Evolutionary conservation across 2,797 vertebrate genomes (phyloP).

Genomic region (Falco naumanni): DNA sequence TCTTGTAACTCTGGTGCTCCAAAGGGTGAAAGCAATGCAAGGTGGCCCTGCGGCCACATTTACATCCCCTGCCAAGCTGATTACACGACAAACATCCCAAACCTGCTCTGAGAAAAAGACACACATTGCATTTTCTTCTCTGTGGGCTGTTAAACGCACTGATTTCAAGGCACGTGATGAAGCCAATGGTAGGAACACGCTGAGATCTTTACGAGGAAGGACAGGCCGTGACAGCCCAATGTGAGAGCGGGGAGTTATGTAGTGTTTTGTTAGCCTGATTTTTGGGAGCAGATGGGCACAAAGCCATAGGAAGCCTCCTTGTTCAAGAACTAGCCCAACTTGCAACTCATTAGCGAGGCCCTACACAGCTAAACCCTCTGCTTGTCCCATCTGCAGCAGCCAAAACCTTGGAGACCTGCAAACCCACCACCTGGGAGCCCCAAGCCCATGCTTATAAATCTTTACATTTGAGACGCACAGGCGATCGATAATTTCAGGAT

Average conservation of each 20-base stretch:
- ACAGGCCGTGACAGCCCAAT: neutral
- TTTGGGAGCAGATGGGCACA: conserved; percentile 59
- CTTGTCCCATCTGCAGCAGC: conserved; percentile 50
- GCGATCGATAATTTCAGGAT: neutral
- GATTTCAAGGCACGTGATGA: neutral
- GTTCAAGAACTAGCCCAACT: neutral
- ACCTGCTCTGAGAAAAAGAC: neutral
- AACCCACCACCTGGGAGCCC: conserved; percentile 45
- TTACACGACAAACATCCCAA: neutral
- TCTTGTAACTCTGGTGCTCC: accelerated
- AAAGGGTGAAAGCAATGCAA: neutral
- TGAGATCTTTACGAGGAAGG: neutral
- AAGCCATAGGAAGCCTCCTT: neutral
- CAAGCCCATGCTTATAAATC: conserved; percentile 14
- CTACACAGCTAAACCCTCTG: conserved; percentile 13
- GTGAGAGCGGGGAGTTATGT: neutral
- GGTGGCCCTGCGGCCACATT: neutral
- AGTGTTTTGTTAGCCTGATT: neutral
- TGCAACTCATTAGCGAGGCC: conserved; percentile 23
- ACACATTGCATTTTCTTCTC: neutral
- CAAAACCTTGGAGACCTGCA: conserved; percentile 7
- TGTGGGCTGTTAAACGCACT: neutral
- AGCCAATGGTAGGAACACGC: neutral
- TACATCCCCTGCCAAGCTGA: neutral
- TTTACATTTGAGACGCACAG: neutral